Base-by-base conservation (phyloP, 2,797 vertebrate genomes). In the Protosalanx chinensis region DNA sequence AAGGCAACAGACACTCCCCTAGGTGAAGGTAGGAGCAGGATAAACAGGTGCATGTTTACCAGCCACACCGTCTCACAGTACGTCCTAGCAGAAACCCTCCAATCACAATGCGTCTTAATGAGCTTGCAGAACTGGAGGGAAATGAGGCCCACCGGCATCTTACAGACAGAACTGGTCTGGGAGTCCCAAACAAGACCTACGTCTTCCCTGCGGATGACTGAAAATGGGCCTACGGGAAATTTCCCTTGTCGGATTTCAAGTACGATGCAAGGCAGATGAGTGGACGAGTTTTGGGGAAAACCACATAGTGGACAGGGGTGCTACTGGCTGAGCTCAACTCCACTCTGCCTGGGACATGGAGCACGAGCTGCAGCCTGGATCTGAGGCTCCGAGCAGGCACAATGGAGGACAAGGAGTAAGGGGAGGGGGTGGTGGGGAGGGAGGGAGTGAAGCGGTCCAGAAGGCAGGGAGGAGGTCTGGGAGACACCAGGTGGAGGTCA, bases 251-350 rank as follows among this genome's bases (percentile, higher is more conserved):
- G 10, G 3, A 46, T 46, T 46, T 53, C 27, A 81, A 70, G 71
- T 75, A 81, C 76, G 63, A 73, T 12, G 68, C 72, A 76, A 37
- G 68, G 75, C 60, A 81, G 72, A 82, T 67, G 51, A 53, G 29
- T 70, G 74, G 64, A 7, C 1, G 62, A 18, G 30, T 62, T 46
- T n/a, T 46, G 12, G 41, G 18, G 51, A 56, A 56, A 3, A 56
- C 41, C 7, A 46, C 12, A 46, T 46, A 10, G 41, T 46, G 41
- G 41, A 46, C 41, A 46, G 41, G 41, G 41, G 12, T 6, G 51
- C 51, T 3, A 5, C 15, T 56, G 6, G 18, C 51, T 16, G 16
- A 56, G 18, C 51, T 56, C 18, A 1, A n/a, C 18, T 6, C 18
- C 51, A 56, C 15, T 6, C 51, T n/a, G 18, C 51, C 51, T 56